These are phyloP conservation scores for Scaptodrosophila lebanonensis DNA, from an alignment of 1,140 invertebrate genomes.

Conservation along the genomic window DNA sequence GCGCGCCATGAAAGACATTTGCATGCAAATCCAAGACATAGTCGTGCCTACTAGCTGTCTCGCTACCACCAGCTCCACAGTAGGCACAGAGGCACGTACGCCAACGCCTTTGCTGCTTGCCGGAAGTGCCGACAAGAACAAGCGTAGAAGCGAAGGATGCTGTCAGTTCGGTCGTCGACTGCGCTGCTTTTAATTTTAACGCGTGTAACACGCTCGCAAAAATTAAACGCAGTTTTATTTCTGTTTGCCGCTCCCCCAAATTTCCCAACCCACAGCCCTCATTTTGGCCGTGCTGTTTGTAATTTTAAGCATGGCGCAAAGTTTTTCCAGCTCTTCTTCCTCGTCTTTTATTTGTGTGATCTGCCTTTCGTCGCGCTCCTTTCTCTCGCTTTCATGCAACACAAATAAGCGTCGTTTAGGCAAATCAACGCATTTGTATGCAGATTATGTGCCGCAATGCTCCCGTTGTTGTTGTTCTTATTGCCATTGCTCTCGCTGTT, in stretches of 20 bases:
- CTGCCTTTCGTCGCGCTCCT: neutral
- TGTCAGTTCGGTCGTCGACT: conserved; percentile 11
- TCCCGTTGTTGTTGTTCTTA: conserved; percentile 5
- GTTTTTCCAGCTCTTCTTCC: conserved; percentile 8
- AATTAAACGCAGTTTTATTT: conserved; percentile 70
- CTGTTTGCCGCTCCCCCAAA: neutral
- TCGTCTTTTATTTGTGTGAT: neutral
- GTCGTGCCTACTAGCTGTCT: conserved; percentile 23
- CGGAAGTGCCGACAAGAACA: conserved; percentile 17
- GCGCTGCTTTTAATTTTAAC: conserved; percentile 69
- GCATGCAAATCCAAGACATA: conserved; percentile 67
- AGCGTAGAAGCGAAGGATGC: neutral
- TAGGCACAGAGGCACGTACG: conserved; percentile 40
- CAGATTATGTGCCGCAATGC: conserved; percentile 65
- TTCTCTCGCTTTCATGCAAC: conserved; percentile 36
- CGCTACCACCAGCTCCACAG: neutral
- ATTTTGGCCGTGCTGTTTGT: conserved; percentile 35
- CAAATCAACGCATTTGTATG: conserved; percentile 74
- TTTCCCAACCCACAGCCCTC: neutral
- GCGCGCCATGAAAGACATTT: conserved; percentile 55
- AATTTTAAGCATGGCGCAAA: conserved; percentile 45
- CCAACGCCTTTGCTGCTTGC: conserved; percentile 15
- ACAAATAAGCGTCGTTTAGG: conserved; percentile 73
- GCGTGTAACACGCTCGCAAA: conserved; percentile 65
- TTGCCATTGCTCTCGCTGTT: conserved; percentile 28